Conservation (phyloP, 2,797 vertebrate genomes). For the Tympanoctomys barrerae region DNA sequence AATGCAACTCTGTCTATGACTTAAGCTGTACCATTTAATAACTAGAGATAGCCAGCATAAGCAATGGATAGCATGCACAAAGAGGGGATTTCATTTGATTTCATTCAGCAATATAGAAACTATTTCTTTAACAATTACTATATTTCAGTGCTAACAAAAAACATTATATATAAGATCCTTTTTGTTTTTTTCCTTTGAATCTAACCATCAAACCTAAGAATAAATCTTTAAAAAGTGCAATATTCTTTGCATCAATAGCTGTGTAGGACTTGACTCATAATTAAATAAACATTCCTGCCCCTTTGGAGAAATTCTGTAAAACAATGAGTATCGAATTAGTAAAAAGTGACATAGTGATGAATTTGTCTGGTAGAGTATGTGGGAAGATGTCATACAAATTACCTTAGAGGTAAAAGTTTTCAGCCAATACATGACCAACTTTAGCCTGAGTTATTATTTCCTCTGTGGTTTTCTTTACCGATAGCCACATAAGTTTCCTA, state of each 20-base stretch:
- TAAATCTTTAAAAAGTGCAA: not conserved
- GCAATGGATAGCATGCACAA: not conserved
- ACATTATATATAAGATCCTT: not conserved
- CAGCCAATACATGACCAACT: not conserved
- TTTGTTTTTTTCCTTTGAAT: slow-evolving; percentile 1
- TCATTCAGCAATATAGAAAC: not conserved
- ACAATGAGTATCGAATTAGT: not conserved
- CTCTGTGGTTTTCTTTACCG: not conserved
- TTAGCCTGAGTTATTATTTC: not conserved
- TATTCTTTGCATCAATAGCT: not conserved
- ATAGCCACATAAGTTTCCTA: not conserved
- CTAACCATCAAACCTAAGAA: slow-evolving; percentile 4
- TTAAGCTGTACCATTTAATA: not conserved
- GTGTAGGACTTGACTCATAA: not conserved
- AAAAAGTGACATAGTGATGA: slow-evolving; percentile 41
- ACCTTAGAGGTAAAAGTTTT: not conserved
- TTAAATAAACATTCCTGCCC: slow-evolving; percentile 30
- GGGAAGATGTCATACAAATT: not conserved
- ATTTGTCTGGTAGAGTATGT: not conserved
- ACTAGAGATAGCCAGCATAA: not conserved
- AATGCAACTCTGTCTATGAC: not conserved
- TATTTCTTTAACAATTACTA: not conserved
- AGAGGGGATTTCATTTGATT: not conserved
- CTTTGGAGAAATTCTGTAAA: slow-evolving; percentile 36
- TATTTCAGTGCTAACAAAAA: not conserved